A percentile compares a stretch with the other conserved stretches of the same genome.
Evolutionary conservation across 2,797 vertebrate species (phyloP).

Genomic region (Bradypodion pumilum): DNA sequence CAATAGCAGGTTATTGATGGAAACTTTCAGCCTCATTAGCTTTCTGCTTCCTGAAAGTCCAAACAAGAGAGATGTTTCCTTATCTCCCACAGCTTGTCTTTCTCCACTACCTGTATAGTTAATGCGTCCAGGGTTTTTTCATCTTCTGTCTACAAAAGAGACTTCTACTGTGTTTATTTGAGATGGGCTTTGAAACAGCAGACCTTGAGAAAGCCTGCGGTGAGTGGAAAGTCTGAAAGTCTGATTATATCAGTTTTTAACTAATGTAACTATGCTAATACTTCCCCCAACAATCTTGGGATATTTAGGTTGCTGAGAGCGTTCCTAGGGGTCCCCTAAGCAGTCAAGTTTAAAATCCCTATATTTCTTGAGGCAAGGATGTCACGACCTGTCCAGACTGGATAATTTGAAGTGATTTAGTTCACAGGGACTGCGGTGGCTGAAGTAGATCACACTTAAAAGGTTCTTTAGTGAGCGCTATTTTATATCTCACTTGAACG

Average conservation of each 20-base stretch:
- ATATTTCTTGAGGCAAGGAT: background rate
- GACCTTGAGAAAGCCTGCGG: background rate
- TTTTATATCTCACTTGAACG: no score
- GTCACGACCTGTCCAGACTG: no score
- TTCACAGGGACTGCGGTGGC: no score
- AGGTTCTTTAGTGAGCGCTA: no score
- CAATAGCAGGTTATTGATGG: conserved; percentile 16
- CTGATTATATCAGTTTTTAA: background rate
- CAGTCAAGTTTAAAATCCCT: no score
- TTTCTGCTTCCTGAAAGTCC: conserved; percentile 50
- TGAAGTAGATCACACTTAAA: no score
- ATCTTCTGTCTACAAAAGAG: background rate
- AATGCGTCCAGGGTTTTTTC: background rate
- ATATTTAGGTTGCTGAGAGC: background rate
- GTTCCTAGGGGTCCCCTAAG: background rate
- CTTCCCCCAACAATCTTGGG: background rate
- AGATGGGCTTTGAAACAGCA: background rate
- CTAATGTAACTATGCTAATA: no score
- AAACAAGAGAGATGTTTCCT: conserved; percentile 1
- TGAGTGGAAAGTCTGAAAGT: background rate
- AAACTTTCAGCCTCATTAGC: conserved; percentile 57
- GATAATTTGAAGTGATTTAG: no score
- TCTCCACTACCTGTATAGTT: conserved; percentile 1
- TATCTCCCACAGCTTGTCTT: conserved; percentile 12
- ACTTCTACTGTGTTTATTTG: background rate